Evolutionary conservation across 2,888 invertebrate species (phyloP).

Genomic region (Stenodema calcarata): DNA sequence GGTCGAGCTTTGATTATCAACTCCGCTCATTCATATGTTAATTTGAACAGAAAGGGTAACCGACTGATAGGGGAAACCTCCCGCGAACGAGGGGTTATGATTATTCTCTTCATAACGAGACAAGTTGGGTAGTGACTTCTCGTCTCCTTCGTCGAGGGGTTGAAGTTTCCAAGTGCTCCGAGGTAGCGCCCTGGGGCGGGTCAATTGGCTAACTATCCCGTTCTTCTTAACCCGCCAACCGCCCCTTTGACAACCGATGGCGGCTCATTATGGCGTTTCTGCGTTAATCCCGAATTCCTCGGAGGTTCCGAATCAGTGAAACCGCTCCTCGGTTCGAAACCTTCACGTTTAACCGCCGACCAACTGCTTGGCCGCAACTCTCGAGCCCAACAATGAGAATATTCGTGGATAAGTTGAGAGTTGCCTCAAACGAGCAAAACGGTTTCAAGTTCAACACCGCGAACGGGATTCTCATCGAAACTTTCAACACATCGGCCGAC

Average conservation of each 20-base stretch:
- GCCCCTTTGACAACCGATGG: background rate
- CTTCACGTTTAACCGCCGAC: background rate
- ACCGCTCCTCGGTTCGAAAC: background rate
- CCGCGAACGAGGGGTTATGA: constrained; percentile 12
- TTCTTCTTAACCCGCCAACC: background rate
- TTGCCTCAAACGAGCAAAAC: background rate
- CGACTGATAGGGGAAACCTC: constrained; percentile 8
- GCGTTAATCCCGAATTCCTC: background rate
- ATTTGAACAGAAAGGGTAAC: constrained; percentile 2
- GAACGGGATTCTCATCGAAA: background rate
- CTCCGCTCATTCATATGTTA: constrained; percentile 36
- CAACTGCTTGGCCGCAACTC: background rate
- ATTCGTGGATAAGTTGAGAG: background rate
- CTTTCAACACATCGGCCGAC: background rate
- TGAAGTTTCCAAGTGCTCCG: background rate
- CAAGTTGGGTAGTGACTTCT: background rate
- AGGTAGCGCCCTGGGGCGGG: constrained; percentile 15
- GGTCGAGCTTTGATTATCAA: constrained; percentile 11
- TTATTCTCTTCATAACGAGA: constrained; percentile 38
- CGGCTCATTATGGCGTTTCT: background rate
- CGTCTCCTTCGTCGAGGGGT: background rate
- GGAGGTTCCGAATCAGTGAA: background rate
- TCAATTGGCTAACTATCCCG: constrained; percentile 11
- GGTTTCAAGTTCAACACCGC: background rate
- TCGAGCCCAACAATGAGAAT: background rate